Conservation (phyloP, 2,113 vertebrate species). For the Hemiscyllium ocellatum region DNA sequence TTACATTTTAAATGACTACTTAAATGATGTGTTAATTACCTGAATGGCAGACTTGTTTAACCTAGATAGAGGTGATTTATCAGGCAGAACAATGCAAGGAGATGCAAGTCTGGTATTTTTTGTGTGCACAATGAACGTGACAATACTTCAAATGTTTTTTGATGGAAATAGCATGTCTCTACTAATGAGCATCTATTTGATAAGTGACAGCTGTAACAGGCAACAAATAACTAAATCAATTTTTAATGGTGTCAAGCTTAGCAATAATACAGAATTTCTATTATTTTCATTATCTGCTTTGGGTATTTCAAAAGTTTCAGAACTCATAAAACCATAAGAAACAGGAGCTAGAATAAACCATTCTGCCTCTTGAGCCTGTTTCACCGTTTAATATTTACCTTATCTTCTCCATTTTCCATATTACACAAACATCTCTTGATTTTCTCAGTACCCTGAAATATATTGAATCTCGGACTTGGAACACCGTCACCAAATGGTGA, state of each 20-base stretch:
- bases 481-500: not conserved
- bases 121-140: not conserved
- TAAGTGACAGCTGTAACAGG: not conserved
- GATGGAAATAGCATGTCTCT: not conserved
- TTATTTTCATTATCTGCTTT: not conserved
- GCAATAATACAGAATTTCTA: not conserved
- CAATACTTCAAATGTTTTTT: constrained; percentile 27
- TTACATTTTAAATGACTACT: constrained; percentile 17
- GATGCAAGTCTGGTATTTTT: constrained; percentile 50
- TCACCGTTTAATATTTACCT: not conserved
- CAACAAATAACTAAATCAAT: not conserved
- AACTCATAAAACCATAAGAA: not conserved
- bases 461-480: not conserved
- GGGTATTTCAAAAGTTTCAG: not conserved
- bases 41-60: constrained; percentile 21
- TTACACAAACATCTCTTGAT: not conserved
- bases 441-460: not conserved
- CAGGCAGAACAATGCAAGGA: constrained; percentile 57
- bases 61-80: constrained; percentile 50
- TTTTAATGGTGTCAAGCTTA: not conserved
- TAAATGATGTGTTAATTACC: not conserved
- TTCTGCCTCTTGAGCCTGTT: not conserved
- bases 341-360: not conserved
- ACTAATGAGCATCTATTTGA: constrained; percentile 31
- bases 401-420: not conserved